Evolutionary conservation across 2,113 vertebrate species (phyloP), one percentile per base, ranked within the genome.

Genomic region (Gadus macrocephalus): DNA sequence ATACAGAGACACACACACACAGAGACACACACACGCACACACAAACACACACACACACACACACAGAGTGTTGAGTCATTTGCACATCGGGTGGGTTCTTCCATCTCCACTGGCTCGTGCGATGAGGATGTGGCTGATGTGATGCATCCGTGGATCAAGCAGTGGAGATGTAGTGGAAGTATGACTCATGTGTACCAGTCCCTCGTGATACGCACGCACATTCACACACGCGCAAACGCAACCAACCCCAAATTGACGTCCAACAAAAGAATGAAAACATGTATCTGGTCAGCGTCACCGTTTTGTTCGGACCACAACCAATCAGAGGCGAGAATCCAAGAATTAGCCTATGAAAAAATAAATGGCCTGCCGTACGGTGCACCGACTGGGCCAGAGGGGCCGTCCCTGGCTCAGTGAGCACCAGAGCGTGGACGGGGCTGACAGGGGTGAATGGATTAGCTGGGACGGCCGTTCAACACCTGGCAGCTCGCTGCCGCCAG

Each of bases 221-320:
- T 16, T 38, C 15, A 35, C n/a, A 60, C 58, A 3, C 27, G 3
- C 64, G 42, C 56, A 49, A 66, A 66, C 25, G 67, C 59, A 64
- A 20, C 17, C 38, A 55, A 55, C 5, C 1, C 53, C 53, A 55
- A 55, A 1, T 60, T 71, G 71, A 67, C 68, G 75, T 59, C 76
- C 55, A 78, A 70, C 9, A 67, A 31, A 60, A 7, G n/a, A 35
- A 35, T 35, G 31, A 7, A 35, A 35, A 35, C 4, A 35, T 35
- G 4, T 4, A 35, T 4, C 31, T 35, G 6, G 31, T 35, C 31
- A 35, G 31, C 31, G 4, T 35, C 31, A 35, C 31, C 31, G 6
- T 4, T 7, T 35, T 35, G 4, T 35, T 5, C 4, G 6, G 31
- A 35, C 31, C 31, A 35, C 31, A 35, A 25, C 25, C 25, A 25